Percentiles rank a stretch among this genome's conserved stretches.
Evolutionary conservation across 2,888 invertebrate genomes (phyloP).

Genomic region (Nysson spinosus): DNA sequence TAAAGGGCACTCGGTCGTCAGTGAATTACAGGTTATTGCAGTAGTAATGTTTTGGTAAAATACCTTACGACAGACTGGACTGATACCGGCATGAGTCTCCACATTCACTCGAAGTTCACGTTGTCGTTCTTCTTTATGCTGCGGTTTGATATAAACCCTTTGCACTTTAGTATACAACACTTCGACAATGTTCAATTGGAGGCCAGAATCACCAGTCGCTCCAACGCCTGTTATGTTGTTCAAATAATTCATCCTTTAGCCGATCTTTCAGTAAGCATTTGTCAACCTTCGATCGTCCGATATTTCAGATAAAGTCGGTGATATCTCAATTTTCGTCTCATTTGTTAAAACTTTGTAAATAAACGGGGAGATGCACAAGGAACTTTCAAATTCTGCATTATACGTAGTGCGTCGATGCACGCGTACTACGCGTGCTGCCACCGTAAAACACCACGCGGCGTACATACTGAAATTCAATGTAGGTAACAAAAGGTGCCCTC

Average conservation of each 20-base stretch:
- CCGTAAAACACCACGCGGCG: slow-evolving; percentile 47
- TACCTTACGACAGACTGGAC: slow-evolving; percentile 76
- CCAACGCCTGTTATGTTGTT: slow-evolving; percentile 65
- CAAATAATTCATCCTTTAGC: slow-evolving; percentile 71
- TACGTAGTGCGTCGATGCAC: slow-evolving; percentile 52
- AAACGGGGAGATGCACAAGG: slow-evolving; percentile 43
- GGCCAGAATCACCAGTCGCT: slow-evolving; percentile 67
- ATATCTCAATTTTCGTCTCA: slow-evolving; percentile 50
- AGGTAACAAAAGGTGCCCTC: too few relatives aligned
- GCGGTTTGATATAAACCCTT: slow-evolving; percentile 73
- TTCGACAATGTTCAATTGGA: slow-evolving; percentile 76
- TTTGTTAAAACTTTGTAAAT: slow-evolving; percentile 52
- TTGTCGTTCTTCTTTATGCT: slow-evolving; percentile 75
- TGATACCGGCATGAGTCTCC: slow-evolving; percentile 74
- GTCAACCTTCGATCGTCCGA: slow-evolving; percentile 25
- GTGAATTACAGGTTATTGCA: slow-evolving; percentile 35
- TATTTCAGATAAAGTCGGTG: slow-evolving; percentile 16
- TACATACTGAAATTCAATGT: slow-evolving; percentile 10
- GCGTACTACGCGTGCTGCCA: slow-evolving; percentile 53
- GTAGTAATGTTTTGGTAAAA: background rate
- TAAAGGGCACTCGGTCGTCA: too few relatives aligned
- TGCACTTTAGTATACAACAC: slow-evolving; percentile 74
- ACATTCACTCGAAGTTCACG: slow-evolving; percentile 74
- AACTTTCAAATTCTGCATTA: slow-evolving; percentile 60
- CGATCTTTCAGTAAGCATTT: slow-evolving; percentile 44